Evolutionary conservation across 2,888 invertebrate species (phyloP).

Genomic region (Aphidius colemani): DNA sequence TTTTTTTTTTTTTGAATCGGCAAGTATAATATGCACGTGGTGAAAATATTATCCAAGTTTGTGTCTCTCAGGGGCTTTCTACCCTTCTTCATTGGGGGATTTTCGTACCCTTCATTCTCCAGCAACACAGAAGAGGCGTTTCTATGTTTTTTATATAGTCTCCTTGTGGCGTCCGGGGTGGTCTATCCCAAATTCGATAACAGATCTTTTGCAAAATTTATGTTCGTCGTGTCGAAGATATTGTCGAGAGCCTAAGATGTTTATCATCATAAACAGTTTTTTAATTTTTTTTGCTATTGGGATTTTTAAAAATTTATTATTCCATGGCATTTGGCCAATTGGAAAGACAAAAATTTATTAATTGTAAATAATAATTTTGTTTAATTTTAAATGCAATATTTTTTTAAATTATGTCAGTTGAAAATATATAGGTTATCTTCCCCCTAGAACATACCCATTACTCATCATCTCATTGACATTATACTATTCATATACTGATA

Average conservation of each 20-base stretch:
- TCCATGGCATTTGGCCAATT: too few species aligned
- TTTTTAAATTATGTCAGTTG: too few species aligned
- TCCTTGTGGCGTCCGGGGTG: slow-evolving; percentile 18
- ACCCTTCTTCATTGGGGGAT: slow-evolving; percentile 11
- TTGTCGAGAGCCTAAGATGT: too few species aligned
- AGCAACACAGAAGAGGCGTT: slow-evolving; percentile 10
- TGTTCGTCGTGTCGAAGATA: too few species aligned
- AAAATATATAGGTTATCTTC: neutral
- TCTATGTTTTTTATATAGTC: slow-evolving; percentile 26
- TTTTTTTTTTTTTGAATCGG: neutral
- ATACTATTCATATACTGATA: too few species aligned
- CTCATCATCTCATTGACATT: neutral
- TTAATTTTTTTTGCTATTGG: too few species aligned
- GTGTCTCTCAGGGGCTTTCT: slow-evolving; percentile 3
- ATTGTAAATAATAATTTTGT: too few species aligned
- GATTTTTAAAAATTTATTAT: too few species aligned
- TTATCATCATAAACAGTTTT: too few species aligned
- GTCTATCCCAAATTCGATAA: slow-evolving; percentile 20
- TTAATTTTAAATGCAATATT: too few species aligned
- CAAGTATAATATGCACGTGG: slow-evolving; percentile 1
- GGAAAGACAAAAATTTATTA: too few species aligned
- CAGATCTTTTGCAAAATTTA: slow-evolving; percentile 8
- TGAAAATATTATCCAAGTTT: slow-evolving; percentile 10
- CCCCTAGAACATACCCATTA: neutral
- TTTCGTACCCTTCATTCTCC: slow-evolving; percentile 11